Percentiles rank a stretch among this genome's conserved stretches.
These are phyloP conservation scores for Poeciliopsis prolifica DNA, from an alignment of 2,113 vertebrate genomes.

Conservation along the genomic window DNA sequence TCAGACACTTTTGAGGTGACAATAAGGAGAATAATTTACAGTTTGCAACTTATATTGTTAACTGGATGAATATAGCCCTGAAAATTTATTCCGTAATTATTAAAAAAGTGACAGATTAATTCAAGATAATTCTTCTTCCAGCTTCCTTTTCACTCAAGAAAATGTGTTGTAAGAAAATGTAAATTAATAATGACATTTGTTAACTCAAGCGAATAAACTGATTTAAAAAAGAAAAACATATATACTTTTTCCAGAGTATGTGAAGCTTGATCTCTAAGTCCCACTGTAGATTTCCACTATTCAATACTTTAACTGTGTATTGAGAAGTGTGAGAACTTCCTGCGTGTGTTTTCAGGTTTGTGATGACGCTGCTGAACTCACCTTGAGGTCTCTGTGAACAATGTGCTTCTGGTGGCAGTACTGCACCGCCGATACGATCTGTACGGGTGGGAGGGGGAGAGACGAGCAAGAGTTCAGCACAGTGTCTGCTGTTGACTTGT, in stretches of 20 bases:
- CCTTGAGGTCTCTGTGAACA: slow-evolving; percentile 98
- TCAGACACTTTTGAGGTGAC: no score
- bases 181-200: no score
- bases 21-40: no score
- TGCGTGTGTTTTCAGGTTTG: background rate
- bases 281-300: background rate
- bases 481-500: slow-evolving; percentile 6
- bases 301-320: background rate
- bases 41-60: no score
- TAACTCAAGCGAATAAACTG: no score
- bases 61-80: no score
- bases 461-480: slow-evolving; percentile 17
- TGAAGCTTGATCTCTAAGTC: background rate
- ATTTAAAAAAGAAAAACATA: background rate
- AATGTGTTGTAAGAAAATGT: no score
- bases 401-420: slow-evolving; percentile 99
- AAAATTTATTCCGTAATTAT: no score
- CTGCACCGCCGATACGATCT: slow-evolving; percentile 99
- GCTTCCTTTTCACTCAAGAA: no score
- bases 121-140: no score
- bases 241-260: background rate
- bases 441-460: slow-evolving; percentile 18
- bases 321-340: background rate
- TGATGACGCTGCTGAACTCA: slow-evolving; percentile 66
- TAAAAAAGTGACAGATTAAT: no score